Base-by-base conservation (phyloP, 1,140 invertebrate species). In the Gryllus bimaculatus region DNA sequence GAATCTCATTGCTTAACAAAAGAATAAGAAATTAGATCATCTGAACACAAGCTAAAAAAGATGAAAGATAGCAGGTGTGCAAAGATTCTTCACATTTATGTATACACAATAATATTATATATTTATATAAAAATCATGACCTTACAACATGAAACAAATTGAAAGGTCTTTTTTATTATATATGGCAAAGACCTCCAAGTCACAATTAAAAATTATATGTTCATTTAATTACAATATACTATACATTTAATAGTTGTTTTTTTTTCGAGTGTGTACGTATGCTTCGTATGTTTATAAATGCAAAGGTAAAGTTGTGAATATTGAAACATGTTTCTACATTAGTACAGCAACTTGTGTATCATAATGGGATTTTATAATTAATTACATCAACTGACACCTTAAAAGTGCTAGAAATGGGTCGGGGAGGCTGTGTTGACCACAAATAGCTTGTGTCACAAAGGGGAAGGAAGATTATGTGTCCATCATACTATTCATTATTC, bases 281-380 rank as follows among this genome's bases (percentile, higher is more conserved):
- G 54, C 10, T 66, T 66, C 54, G 18, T 66, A 66, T 66, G 54
- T 66, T 13, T 66, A 66, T 66, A 66, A 66, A 66, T 66, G 54
- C 54, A 66, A 66, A 66, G 54, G 54, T 66, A 66, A 66, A 66
- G 54, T 13, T 18, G 54, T 66, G 18, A 13, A 66, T 66, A 66
- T 18, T 66, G 54, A 66, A 66, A 66, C 18, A 66, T 66, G 54
- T 13, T 66, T 18, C 54, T 77, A 77, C 76, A 77, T 48, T 77
- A 13, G 8, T 75, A 48, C 76, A 77, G 39, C n/a, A 77, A 77
- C 76, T n/a, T 77, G 18, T 77, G 76, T 77, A 77, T 47, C 47
- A 48, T 47, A 77, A 26, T 77, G 20, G 47, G 39, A 77, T 47
- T 48, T 77, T 18, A 77, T 48, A 48, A 18, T 77, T 48, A 47